phyloP scores from a whole-genome alignment of 2,113 vertebrate genomes.

The Meleagris gallopavo region DNA sequence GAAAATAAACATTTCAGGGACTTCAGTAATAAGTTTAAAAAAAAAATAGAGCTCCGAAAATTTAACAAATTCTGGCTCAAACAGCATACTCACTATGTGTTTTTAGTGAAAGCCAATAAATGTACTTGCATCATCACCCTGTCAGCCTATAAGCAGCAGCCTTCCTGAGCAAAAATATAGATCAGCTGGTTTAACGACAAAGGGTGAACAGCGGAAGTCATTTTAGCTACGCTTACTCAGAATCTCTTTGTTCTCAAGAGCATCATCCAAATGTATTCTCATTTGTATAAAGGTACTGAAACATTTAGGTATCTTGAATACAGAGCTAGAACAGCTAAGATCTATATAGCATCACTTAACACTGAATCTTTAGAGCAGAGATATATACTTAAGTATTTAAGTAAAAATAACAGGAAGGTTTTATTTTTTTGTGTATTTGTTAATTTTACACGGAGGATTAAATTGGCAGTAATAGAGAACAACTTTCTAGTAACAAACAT shows the following conservation, averaged over 20 bases:
- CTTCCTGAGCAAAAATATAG: neutral
- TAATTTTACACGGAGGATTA: neutral
- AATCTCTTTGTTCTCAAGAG: neutral
- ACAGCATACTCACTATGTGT: neutral
- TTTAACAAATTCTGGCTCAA: neutral
- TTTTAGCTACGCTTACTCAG: neutral
- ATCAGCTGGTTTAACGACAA: neutral
- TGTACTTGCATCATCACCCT: fast-evolving
- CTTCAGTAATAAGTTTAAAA: neutral
- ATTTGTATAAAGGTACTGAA: fast-evolving
- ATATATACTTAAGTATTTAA: neutral
- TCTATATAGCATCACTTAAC: neutral
- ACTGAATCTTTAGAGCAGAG: neutral
- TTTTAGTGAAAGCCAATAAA: neutral
- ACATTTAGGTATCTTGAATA: neutral
- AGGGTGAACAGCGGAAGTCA: neutral
- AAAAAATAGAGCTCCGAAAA: neutral
- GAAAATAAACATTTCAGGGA: neutral
- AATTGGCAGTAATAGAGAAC: fast-evolving
- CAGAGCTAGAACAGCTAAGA: neutral
- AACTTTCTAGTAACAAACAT: neutral
- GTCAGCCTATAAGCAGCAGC: neutral
- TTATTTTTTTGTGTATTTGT: neutral
- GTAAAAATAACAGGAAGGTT: neutral
- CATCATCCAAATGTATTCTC: fast-evolving